Conservation (phyloP, 1,140 invertebrate species). For the Ceratosolen solmsi region DNA sequence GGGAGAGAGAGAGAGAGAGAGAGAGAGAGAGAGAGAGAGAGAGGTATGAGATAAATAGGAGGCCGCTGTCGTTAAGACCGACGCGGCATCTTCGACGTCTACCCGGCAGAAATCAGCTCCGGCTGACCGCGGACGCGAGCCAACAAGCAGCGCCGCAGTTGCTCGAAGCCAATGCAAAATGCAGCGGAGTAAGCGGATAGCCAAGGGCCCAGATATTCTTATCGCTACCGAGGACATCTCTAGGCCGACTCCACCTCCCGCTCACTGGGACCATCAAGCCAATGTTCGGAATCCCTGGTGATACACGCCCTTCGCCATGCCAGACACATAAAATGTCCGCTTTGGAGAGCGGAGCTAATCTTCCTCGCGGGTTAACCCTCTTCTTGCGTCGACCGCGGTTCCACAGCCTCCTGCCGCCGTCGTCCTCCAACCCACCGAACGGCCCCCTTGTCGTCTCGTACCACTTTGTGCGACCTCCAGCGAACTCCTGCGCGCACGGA, state of each 20-base stretch:
- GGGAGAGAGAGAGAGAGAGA: neutral
- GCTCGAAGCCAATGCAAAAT: slow-evolving; percentile 41
- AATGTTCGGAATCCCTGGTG: slow-evolving; percentile 60
- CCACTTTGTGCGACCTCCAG: too few species aligned
- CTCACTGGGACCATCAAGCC: slow-evolving; percentile 55
- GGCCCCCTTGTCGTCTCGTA: too few species aligned
- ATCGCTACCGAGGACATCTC: slow-evolving; percentile 32
- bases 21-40: neutral
- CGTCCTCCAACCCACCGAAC: too few species aligned
- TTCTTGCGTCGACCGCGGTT: slow-evolving; percentile 16
- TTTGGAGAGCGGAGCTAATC: slow-evolving; percentile 52
- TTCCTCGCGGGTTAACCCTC: slow-evolving; percentile 51
- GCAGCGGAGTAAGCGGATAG: slow-evolving; percentile 43
- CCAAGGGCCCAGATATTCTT: slow-evolving; percentile 49
- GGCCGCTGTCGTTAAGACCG: too few species aligned
- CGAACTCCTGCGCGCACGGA: neutral
- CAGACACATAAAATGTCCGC: slow-evolving; percentile 57
- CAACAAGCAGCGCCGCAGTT: neutral
- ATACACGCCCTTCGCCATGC: slow-evolving; percentile 56
- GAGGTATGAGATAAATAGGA: neutral
- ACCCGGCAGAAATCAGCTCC: too few species aligned
- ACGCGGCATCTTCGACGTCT: neutral
- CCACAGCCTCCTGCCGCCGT: neutral
- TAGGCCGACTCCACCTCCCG: neutral
- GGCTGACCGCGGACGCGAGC: neutral